Base-by-base conservation (phyloP, 2,797 vertebrate genomes). In the Spinus olivaceus region DNA sequence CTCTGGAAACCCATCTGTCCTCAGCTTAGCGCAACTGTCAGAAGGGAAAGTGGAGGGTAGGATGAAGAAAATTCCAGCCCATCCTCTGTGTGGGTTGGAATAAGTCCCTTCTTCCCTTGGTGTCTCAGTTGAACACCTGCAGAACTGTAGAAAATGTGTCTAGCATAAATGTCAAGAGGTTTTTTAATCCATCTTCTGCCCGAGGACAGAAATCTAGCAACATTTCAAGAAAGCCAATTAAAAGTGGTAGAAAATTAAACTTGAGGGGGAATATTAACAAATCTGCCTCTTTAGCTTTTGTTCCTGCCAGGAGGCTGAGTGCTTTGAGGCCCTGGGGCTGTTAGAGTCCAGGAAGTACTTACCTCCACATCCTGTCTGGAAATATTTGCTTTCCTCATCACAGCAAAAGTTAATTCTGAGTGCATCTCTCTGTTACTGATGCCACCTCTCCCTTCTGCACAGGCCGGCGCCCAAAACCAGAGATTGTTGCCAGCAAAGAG, bases 381-480 rank as follows among this genome's bases (percentile, higher is more conserved):
- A 92, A 70, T 61, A 39, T 82, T 59, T 83, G 56, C 17, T 81
- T 61, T 50, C 39, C 20, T 78, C 7, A 33, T 79, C n/a, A 11
- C 44, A 69, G 57, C 14, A 74, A 24, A 65, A 67, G 23, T 51
- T n/a, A 56, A 35, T 12, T 19, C 53, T n/a, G 35, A 57, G n/a
- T 20, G 0, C 1, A 2, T 25, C 27, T 50, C 25, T 12, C 1
- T 39, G 35, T 84, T 87, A 37, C 88, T 96, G 59, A 97, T 56
- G 28, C 30, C 70, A 70, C 54, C 44, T 89, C 47, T 76, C 60
- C 83, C 60, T 94, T 86, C 53, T 78, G 71, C 69, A 46, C 88
- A 98, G 98, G 98, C 61, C 98, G 98, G 50, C 93, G 98, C 50
- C 97, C 98, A 39, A 98, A 98, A 84, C 98, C 98, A 9, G 98